Evolutionary conservation across 2,113 vertebrate genomes (phyloP), one percentile per base, ranked within the genome.

Genomic region (Alethe castanea): DNA sequence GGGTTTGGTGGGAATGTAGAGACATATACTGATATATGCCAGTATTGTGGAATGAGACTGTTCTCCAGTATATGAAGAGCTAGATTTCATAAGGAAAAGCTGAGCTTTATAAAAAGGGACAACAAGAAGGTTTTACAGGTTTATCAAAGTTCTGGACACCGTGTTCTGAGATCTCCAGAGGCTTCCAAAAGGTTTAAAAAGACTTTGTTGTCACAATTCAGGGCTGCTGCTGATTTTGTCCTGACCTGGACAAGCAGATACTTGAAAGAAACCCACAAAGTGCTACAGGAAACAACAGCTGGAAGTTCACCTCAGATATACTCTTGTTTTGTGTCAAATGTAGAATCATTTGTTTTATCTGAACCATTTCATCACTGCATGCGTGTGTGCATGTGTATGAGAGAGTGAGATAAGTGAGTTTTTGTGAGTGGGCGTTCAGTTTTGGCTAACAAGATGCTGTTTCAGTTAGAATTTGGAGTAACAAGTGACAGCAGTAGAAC

Each of bases 391-490:
- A 14, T 60, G 57, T 38, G 6, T 57, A 11, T 56, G 31, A 84
- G 8, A 72, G 70, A 70, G 54, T 35, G 33, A 76, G 53, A 14
- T 31, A 61, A 67, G 36, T 26, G 44, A 78, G 53, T 11, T 67
- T 76, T 81, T 82, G 57, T 87, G 81, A 93, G 81, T 90, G 70
- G 59, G 47, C 70, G 61, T 85, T 96, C 35, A 50, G 8, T 88
- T 96, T 92, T 66, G 84, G 66, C 84, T 91, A 48, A 77, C 66
- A 80, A 65, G 62, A 66, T 77, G 35, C 54, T 88, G 2, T 78
- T 95, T 86, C 38, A 14, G 33, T 73, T 92, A 40, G 54, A 87
- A 73, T 85, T 92, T 72, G 78, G 71, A 88, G 35, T 80, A 82
- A 85, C 59, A 73, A 76, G n/a, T 89, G 65, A 59, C 62, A 80